phyloP scores from a whole-genome alignment of 2,113 vertebrate genomes.

The Dinomys branickii region DNA sequence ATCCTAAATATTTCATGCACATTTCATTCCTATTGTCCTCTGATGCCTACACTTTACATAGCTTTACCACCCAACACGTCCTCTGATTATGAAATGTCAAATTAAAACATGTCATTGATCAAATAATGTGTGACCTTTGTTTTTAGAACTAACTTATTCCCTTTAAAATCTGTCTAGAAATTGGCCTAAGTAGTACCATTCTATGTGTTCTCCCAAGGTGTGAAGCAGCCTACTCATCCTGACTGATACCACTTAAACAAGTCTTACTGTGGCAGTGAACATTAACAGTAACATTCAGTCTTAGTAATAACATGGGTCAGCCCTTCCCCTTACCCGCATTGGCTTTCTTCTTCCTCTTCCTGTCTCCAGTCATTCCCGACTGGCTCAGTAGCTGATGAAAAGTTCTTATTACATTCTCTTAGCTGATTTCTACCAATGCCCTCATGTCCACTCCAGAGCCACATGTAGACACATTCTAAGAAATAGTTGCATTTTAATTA shows the following conservation, averaged over 20 bases:
- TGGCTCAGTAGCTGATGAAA: neutral
- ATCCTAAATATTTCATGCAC: neutral
- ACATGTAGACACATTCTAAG: neutral
- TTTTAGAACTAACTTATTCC: neutral
- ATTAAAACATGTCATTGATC: neutral
- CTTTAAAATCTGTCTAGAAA: neutral
- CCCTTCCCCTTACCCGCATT: neutral
- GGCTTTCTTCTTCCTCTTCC: neutral
- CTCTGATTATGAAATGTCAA: neutral
- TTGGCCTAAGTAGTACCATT: neutral
- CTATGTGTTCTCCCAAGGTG: neutral
- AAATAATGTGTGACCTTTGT: neutral
- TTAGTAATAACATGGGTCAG: neutral
- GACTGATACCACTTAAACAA: neutral
- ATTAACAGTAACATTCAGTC: neutral
- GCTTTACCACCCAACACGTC: neutral
- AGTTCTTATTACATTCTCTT: neutral
- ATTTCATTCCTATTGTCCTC: neutral
- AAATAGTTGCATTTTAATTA: neutral
- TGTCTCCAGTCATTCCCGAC: neutral
- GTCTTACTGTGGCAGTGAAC: neutral
- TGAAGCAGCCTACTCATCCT: neutral
- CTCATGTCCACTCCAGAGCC: neutral
- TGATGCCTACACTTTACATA: neutral
- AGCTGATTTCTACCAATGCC: neutral